Conservation (phyloP, 1,140 invertebrate genomes). For the Pogonus chalceus region DNA sequence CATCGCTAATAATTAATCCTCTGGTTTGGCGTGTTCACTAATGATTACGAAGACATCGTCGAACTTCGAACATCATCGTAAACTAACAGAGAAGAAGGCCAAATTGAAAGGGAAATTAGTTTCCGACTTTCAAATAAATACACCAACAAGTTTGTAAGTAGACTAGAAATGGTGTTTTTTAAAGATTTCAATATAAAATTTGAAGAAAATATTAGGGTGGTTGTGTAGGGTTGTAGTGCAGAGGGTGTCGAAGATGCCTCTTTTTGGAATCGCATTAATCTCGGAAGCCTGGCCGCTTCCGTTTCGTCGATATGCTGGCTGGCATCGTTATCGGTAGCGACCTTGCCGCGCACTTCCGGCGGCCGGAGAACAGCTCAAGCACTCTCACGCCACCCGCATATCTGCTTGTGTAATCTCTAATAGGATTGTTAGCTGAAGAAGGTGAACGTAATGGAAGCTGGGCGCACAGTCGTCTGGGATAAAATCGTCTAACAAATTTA, state of each 20-base stretch:
- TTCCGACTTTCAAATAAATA: too few relatives aligned
- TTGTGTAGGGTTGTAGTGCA: background rate
- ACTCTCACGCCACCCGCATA: background rate
- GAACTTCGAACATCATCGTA: too few relatives aligned
- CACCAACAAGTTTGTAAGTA: too few relatives aligned
- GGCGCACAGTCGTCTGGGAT: background rate
- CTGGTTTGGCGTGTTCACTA: background rate
- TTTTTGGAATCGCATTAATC: background rate
- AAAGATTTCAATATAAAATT: too few relatives aligned
- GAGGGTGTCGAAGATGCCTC: background rate
- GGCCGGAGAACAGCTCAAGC: background rate
- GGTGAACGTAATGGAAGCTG: slow-evolving; percentile 1
- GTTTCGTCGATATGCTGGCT: background rate
- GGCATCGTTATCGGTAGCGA: background rate
- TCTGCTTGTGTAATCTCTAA: slow-evolving; percentile 5
- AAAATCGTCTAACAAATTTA: slow-evolving; percentile 1
- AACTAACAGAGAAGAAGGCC: too few relatives aligned
- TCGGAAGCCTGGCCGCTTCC: background rate
- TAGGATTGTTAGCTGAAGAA: slow-evolving; percentile 3
- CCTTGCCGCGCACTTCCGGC: background rate
- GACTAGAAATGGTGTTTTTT: too few relatives aligned
- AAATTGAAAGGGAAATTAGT: too few relatives aligned
- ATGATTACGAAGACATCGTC: background rate
- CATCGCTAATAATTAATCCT: slow-evolving; percentile 5
- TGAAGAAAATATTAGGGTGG: too few relatives aligned